phyloP scores from a whole-genome alignment of 2,113 vertebrate genomes.

The Sisor rabdophorus region DNA sequence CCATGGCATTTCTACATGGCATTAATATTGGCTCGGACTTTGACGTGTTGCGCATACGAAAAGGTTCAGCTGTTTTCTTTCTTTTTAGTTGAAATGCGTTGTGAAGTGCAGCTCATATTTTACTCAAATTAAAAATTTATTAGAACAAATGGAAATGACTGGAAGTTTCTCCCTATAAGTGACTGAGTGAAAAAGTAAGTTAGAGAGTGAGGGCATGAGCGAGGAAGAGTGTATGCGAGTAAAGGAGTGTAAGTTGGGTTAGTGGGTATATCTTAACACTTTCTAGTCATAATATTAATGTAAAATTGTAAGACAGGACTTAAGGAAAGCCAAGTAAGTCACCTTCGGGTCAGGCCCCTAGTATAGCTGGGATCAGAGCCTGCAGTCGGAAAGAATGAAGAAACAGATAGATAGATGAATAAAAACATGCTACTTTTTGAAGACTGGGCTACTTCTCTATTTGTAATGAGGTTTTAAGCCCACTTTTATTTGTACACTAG shows the following conservation, averaged over 20 bases:
- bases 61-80: not conserved
- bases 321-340: not conserved
- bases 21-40: constrained; percentile 51
- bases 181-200: too few species aligned
- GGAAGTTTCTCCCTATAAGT: constrained; percentile 2
- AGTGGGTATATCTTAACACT: not conserved
- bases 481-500: not conserved
- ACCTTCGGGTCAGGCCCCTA: not conserved
- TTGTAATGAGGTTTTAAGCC: not conserved
- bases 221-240: too few species aligned
- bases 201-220: too few species aligned
- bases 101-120: constrained; percentile 16
- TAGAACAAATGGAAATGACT: not conserved
- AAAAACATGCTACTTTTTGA: too few species aligned
- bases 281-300: not conserved
- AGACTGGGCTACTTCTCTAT: too few species aligned
- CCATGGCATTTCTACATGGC: constrained; percentile 54
- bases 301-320: not conserved
- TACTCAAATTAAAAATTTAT: constrained; percentile 18
- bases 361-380: not conserved
- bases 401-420: too few species aligned
- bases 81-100: constrained; percentile 9
- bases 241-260: too few species aligned
- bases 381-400: not conserved
- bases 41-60: constrained; percentile 48